phyloP scores from a whole-genome alignment of 2,888 invertebrate genomes.

The Phania funesta region DNA sequence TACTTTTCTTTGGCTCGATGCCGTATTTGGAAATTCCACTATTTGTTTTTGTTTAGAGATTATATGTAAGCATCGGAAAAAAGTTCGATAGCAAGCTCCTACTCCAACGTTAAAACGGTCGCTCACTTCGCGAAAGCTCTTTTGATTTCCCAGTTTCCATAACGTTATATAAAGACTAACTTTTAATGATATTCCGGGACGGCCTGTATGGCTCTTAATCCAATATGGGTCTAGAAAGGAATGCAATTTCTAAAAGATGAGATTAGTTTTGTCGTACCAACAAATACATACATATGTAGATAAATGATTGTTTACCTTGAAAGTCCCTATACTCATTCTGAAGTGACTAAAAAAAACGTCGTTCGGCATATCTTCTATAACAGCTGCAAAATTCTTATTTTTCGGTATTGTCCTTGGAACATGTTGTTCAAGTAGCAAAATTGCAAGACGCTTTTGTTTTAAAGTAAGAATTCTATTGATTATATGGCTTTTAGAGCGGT shows the following conservation, averaged over 20 bases:
- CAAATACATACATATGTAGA: too few species aligned
- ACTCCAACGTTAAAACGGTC: constrained; percentile 17
- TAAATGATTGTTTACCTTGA: background rate
- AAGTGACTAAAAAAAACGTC: constrained; percentile 25
- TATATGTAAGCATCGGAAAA: constrained; percentile 2
- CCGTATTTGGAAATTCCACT: constrained; percentile 19
- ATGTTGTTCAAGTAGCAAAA: background rate
- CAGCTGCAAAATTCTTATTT: constrained; percentile 12
- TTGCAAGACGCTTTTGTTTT: constrained; percentile 2
- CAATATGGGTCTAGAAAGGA: constrained; percentile 19
- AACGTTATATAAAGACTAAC: constrained; percentile 21
- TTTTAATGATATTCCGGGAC: constrained; percentile 18
- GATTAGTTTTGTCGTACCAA: constrained; percentile 9
- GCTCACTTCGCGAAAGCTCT: constrained; percentile 39
- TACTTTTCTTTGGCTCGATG: constrained; percentile 10
- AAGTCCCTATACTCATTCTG: constrained; percentile 25
- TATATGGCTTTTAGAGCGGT: background rate
- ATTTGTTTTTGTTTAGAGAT: constrained; percentile 19
- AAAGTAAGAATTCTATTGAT: background rate
- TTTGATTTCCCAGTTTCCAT: constrained; percentile 40
- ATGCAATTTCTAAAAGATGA: constrained; percentile 15
- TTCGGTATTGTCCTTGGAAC: background rate
- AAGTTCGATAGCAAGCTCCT: background rate
- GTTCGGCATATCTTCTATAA: constrained; percentile 32
- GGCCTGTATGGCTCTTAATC: constrained; percentile 29